These are phyloP conservation scores for Lophochroa leadbeateri DNA, from an alignment of 2,113 vertebrate species.

Conservation along the genomic window DNA sequence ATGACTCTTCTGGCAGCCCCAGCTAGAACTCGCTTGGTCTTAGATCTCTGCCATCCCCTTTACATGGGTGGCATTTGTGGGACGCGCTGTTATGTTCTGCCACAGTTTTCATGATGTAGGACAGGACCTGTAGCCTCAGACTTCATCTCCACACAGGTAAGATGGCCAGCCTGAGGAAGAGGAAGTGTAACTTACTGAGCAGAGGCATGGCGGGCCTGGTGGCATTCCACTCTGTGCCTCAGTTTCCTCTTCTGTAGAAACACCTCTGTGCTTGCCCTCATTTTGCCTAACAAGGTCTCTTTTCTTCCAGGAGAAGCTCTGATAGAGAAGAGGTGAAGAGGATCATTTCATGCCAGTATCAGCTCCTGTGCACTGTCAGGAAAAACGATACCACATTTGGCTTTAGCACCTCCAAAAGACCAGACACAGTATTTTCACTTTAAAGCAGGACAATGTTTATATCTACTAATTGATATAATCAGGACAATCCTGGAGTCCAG, in stretches of 20 bases:
- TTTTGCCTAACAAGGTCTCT: background rate
- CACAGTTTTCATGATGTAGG: background rate
- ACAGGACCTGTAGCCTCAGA: background rate
- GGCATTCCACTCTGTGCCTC: background rate
- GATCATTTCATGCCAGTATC: slow-evolving; percentile 26
- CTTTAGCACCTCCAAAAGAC: slow-evolving; percentile 57
- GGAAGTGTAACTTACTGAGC: background rate
- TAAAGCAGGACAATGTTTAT: slow-evolving; percentile 69
- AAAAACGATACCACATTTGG: slow-evolving; percentile 11
- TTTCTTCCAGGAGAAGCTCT: slow-evolving; percentile 78
- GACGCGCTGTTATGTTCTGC: background rate
- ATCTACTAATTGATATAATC: slow-evolving; percentile 18
- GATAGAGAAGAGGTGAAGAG: slow-evolving; percentile 61
- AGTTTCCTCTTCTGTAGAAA: background rate
- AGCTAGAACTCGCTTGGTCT: background rate
- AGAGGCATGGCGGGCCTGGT: background rate
- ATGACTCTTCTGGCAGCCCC: background rate
- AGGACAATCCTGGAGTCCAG: slow-evolving; percentile 55
- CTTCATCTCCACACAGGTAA: background rate
- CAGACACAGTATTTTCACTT: slow-evolving; percentile 67
- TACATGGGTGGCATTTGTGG: background rate
- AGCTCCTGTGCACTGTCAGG: slow-evolving; percentile 18
- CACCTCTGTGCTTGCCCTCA: background rate
- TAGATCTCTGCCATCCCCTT: background rate
- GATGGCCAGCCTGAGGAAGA: background rate